Evolutionary conservation across 1,140 invertebrate species (phyloP).

Genomic region (Heliconius himera): DNA sequence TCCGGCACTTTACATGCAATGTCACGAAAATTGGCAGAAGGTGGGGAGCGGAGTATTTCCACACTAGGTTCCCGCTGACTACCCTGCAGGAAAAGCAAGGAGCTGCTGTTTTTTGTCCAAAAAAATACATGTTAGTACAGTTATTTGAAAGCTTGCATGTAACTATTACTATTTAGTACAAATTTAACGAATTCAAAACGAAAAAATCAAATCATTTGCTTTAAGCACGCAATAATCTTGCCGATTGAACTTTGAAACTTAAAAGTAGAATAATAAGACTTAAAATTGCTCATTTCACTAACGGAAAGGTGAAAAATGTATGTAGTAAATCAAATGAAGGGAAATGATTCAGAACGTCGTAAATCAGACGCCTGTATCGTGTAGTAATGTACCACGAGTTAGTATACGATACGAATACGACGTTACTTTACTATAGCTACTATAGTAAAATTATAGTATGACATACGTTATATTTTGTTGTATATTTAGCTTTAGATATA

Average conservation of each 20-base stretch:
- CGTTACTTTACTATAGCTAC: background rate
- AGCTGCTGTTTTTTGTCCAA: no score
- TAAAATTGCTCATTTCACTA: slow-evolving; percentile 22
- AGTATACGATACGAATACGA: slow-evolving; percentile 23
- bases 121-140: background rate
- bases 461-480: background rate
- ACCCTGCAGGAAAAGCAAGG: no score
- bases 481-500: background rate
- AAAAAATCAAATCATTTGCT: slow-evolving; percentile 14
- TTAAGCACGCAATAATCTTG: slow-evolving; percentile 17
- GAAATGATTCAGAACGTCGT: slow-evolving; percentile 58
- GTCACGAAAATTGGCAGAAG: no score
- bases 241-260: background rate
- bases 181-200: slow-evolving; percentile 8
- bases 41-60: no score
- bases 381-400: slow-evolving; percentile 18
- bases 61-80: no score
- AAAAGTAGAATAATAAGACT: background rate
- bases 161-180: slow-evolving; percentile 11
- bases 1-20: no score
- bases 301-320: slow-evolving; percentile 55
- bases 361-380: slow-evolving; percentile 53
- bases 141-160: slow-evolving; percentile 7
- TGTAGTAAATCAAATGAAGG: slow-evolving; percentile 59
- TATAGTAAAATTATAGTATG: background rate